These are phyloP conservation scores for Boloria selene DNA, from an alignment of 2,888 invertebrate species.

Conservation along the genomic window DNA sequence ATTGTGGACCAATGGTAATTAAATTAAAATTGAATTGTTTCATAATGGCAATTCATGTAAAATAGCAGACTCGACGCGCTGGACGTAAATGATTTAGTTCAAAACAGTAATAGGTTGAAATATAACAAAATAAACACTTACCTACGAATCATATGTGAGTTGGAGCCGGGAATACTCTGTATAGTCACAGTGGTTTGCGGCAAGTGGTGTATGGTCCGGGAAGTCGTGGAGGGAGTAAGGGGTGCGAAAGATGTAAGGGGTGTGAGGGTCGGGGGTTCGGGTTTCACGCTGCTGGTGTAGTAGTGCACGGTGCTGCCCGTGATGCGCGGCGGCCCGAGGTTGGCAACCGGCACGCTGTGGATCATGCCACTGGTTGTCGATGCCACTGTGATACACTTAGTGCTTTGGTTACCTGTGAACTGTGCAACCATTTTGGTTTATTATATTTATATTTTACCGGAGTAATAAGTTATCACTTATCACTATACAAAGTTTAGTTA, in stretches of 20 bases:
- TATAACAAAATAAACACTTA: neutral
- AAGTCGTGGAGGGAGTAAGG: slow-evolving; percentile 44
- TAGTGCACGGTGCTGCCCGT: slow-evolving; percentile 65
- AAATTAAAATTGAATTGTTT: too few species aligned
- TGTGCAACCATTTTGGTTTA: slow-evolving; percentile 39
- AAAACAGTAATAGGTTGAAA: too few species aligned
- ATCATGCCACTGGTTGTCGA: slow-evolving; percentile 76
- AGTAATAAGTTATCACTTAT: too few species aligned
- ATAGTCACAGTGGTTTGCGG: slow-evolving; percentile 73
- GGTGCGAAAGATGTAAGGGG: slow-evolving; percentile 53
- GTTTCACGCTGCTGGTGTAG: slow-evolving; percentile 46
- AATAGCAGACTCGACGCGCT: too few species aligned
- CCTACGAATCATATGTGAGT: slow-evolving; percentile 70
- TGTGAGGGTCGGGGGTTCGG: slow-evolving; percentile 51
- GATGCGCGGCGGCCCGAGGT: slow-evolving; percentile 66
- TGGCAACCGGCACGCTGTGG: slow-evolving; percentile 74
- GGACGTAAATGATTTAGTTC: too few species aligned
- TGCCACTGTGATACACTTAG: slow-evolving; percentile 75
- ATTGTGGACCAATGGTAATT: too few species aligned
- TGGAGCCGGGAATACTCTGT: slow-evolving; percentile 68
- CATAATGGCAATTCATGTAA: too few species aligned
- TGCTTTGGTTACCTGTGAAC: slow-evolving; percentile 63
- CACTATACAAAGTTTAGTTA: too few species aligned
- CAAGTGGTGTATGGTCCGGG: slow-evolving; percentile 61
- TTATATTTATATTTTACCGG: too few species aligned